These are phyloP conservation scores for Mylabris sibirica DNA, from an alignment of 2,888 invertebrate species.

Conservation along the genomic window DNA sequence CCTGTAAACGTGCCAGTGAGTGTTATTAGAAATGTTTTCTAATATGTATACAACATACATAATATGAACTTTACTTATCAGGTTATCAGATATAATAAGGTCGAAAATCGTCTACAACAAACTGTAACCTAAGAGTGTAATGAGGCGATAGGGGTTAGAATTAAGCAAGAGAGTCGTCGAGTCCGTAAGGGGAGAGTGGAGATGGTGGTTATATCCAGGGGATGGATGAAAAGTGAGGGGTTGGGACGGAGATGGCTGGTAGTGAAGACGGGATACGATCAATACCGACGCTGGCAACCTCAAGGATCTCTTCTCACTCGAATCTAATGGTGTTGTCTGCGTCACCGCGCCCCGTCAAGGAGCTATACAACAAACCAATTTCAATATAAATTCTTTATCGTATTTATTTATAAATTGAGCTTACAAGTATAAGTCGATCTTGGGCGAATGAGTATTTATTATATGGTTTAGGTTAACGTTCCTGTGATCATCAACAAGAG, in stretches of 20 bases:
- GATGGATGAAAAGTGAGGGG: slow-evolving; percentile 7
- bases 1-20: slow-evolving; percentile 17
- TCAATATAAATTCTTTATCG: background rate
- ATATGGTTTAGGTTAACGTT: slow-evolving; percentile 28
- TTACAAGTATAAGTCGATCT: slow-evolving; percentile 21
- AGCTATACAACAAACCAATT: background rate
- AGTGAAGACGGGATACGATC: slow-evolving; percentile 55
- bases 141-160: slow-evolving; percentile 59
- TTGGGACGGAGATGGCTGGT: background rate
- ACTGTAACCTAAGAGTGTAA: slow-evolving; percentile 57
- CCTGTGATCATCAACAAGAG: slow-evolving; percentile 56
- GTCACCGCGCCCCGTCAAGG: background rate
- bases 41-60: slow-evolving; percentile 15
- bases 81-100: slow-evolving; percentile 58
- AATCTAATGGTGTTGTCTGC: background rate
- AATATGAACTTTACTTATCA: slow-evolving; percentile 28
- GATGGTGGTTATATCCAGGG: background rate
- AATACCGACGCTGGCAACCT: slow-evolving; percentile 55
- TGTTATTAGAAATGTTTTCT: slow-evolving; percentile 11
- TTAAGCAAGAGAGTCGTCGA: slow-evolving; percentile 47
- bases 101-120: slow-evolving; percentile 55
- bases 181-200: slow-evolving; percentile 23
- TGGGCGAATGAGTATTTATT: slow-evolving; percentile 29
- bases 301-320: slow-evolving; percentile 49
- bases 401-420: background rate